Percentiles rank a stretch among this genome's conserved stretches.
phyloP scores from a whole-genome alignment of 1,140 invertebrate genomes.

The Chionoecetes opilio region DNA sequence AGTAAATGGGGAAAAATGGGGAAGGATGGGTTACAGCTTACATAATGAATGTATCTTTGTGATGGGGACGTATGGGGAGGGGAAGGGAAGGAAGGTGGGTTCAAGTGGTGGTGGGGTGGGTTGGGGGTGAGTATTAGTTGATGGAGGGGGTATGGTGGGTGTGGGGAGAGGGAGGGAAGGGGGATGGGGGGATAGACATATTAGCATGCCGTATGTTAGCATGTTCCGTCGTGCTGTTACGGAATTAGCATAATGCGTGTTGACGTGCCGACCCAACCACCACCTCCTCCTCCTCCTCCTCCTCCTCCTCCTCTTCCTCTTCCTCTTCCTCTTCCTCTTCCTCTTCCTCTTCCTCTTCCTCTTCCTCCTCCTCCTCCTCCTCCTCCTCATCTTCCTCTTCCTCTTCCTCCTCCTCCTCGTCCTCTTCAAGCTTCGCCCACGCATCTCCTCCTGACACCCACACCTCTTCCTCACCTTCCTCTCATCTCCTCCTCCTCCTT shows the following conservation, averaged over 20 bases:
- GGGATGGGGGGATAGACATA: constrained; percentile 11
- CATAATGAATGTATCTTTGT: no score
- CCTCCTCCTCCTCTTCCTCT: constrained; percentile 41
- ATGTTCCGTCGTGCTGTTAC: constrained; percentile 53
- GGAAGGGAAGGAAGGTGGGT: not conserved
- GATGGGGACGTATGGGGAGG: no score
- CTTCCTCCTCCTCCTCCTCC: not conserved
- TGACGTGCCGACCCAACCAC: constrained; percentile 53
- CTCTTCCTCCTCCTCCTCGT: not conserved
- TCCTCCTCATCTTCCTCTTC: not conserved
- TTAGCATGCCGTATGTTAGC: constrained; percentile 70
- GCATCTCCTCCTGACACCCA: not conserved
- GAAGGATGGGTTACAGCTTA: no score
- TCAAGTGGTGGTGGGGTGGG: not conserved
- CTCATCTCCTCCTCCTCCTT: not conserved
- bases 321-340: not conserved
- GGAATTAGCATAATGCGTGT: constrained; percentile 73
- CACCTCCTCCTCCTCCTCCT: constrained; percentile 31
- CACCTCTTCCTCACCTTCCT: not conserved
- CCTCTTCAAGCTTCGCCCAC: constrained; percentile 9
- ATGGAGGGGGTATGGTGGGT: not conserved
- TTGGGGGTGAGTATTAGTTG: not conserved
- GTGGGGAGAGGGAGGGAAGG: not conserved
- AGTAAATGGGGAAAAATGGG: not conserved
- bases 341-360: not conserved